These are phyloP conservation scores for Pissodes strobi DNA, from an alignment of 1,140 invertebrate genomes.

Conservation along the genomic window DNA sequence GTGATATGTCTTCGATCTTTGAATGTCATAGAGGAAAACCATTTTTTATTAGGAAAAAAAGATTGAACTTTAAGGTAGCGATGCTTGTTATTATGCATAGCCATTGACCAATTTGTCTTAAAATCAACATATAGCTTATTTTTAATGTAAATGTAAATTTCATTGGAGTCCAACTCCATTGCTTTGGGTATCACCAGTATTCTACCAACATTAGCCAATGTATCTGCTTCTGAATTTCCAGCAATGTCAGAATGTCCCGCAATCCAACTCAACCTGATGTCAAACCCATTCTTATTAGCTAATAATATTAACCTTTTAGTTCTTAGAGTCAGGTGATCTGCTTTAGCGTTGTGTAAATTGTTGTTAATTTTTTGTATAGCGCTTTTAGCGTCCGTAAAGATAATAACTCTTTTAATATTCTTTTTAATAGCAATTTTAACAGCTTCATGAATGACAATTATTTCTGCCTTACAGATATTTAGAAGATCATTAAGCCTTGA, in stretches of 20 bases:
- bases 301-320: not conserved
- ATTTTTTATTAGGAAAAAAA: no score
- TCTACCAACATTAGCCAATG: constrained; percentile 17
- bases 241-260: constrained; percentile 10
- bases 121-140: no score
- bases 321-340: not conserved
- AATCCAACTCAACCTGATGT: constrained; percentile 11
- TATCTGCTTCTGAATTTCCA: constrained; percentile 14
- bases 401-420: not conserved
- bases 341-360: not conserved
- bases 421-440: not conserved
- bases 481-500: not conserved
- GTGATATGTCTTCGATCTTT: no score
- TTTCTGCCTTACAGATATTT: not conserved
- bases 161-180: no score
- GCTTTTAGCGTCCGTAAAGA: no score
- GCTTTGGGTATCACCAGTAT: no score
- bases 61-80: no score
- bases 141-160: no score
- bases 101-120: no score
- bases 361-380: constrained; percentile 2
- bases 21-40: no score
- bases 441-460: not conserved
- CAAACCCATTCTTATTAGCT: constrained; percentile 2
- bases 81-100: no score